Conservation (phyloP, 2,888 invertebrate genomes). For the Andrena haemorrhoa region DNA sequence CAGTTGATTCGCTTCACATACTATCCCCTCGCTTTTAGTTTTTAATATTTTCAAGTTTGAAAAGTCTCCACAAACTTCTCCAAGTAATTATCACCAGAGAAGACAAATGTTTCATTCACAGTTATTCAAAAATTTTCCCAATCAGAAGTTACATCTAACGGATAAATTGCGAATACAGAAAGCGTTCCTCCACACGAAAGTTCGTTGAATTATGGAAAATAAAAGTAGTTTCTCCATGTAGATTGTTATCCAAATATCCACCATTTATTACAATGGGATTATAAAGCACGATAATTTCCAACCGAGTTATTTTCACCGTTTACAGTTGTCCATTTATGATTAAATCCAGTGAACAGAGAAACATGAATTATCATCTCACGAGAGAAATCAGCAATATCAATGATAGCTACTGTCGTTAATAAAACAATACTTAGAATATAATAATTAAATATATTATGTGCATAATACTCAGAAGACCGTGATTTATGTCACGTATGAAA, state of each 20-base stretch:
- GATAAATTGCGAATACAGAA: background rate
- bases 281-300: background rate
- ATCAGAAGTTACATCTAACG: background rate
- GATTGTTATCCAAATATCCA: background rate
- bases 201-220: background rate
- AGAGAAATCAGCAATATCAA: slow-evolving; percentile 11
- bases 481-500: background rate
- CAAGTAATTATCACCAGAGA: background rate
- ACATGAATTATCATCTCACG: background rate
- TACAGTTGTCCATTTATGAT: background rate
- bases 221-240: slow-evolving; percentile 12
- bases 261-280: background rate
- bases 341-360: background rate
- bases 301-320: slow-evolving; percentile 36
- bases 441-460: too few species aligned
- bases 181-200: slow-evolving; percentile 1
- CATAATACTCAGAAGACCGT: background rate
- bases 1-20: background rate
- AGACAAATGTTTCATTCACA: background rate
- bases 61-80: background rate
- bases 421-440: background rate
- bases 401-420: background rate
- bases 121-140: background rate
- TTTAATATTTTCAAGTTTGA: too few species aligned
- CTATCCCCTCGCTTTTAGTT: too few species aligned